Percentiles rank a stretch among this genome's conserved stretches.
Conservation (phyloP, 2,888 invertebrate genomes). For the Thumatha senex region DNA sequence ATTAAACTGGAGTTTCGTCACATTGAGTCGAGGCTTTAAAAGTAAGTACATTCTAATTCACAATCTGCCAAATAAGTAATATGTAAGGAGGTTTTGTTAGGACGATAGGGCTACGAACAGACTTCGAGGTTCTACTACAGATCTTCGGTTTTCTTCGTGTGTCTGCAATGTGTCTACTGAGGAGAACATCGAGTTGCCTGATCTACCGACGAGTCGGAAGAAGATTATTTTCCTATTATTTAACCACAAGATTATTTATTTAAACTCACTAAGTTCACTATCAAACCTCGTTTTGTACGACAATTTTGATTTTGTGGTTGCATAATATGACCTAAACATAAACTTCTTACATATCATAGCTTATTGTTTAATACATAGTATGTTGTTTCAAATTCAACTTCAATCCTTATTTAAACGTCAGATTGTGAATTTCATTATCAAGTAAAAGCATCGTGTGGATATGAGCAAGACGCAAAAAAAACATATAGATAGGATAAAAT, state of each 20-base stretch:
- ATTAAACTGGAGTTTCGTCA: not conserved
- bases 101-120: not conserved
- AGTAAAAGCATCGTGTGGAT: not conserved
- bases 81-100: not conserved
- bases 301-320: slow-evolving; percentile 3
- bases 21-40: not conserved
- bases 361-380: not conserved
- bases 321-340: not conserved
- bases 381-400: not conserved
- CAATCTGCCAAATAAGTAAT: not conserved
- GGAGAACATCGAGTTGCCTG: not conserved
- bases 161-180: not conserved
- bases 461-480: not conserved
- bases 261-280: too few species aligned
- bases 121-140: not conserved
- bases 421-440: not conserved
- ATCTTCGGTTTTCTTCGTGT: not conserved
- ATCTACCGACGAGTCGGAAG: too few species aligned
- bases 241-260: too few species aligned
- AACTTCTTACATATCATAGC: not conserved
- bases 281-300: too few species aligned
- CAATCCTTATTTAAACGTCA: not conserved
- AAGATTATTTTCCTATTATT: too few species aligned
- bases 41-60: not conserved
- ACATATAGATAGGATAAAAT: not conserved